phyloP scores from a whole-genome alignment of 2,113 vertebrate genomes.

The Pristiophorus japonicus region DNA sequence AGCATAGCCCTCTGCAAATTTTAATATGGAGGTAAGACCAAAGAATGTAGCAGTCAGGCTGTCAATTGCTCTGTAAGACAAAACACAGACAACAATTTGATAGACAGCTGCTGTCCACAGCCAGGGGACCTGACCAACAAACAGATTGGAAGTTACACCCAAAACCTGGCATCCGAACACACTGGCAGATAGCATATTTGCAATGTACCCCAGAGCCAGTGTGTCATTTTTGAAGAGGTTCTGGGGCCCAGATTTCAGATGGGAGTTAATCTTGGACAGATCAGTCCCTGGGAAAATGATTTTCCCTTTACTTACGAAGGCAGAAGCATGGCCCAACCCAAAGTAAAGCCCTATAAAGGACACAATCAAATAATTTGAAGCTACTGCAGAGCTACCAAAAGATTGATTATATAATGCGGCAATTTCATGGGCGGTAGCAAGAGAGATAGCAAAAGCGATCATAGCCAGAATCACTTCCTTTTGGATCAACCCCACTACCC shows the following conservation, averaged over 20 bases:
- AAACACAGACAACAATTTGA: conserved; percentile 64
- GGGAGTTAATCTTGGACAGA: conserved; percentile 40
- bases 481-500: conserved; percentile 53
- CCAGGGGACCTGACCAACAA: conserved; percentile 69
- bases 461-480: conserved; percentile 54
- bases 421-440: conserved; percentile 70
- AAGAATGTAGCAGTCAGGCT: conserved; percentile 63
- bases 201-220: conserved; percentile 51
- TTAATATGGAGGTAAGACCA: conserved; percentile 66
- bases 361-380: conserved; percentile 66
- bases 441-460: conserved; percentile 55
- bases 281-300: conserved; percentile 55
- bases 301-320: conserved; percentile 51
- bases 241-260: background rate
- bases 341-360: conserved; percentile 64
- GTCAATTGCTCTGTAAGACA: conserved; percentile 65
- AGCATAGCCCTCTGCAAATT: conserved; percentile 66
- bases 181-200: conserved; percentile 70
- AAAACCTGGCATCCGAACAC: conserved; percentile 69
- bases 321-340: conserved; percentile 59
- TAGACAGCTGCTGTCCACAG: conserved; percentile 71
- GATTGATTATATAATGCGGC: conserved; percentile 50
- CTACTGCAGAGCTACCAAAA: conserved; percentile 64
- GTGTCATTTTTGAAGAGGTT: conserved; percentile 41
- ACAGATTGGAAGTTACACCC: conserved; percentile 60